Evolutionary conservation across 1,140 invertebrate species (phyloP), one percentile per base, ranked within the genome.

Genomic region (Leptonema lineaticorne): DNA sequence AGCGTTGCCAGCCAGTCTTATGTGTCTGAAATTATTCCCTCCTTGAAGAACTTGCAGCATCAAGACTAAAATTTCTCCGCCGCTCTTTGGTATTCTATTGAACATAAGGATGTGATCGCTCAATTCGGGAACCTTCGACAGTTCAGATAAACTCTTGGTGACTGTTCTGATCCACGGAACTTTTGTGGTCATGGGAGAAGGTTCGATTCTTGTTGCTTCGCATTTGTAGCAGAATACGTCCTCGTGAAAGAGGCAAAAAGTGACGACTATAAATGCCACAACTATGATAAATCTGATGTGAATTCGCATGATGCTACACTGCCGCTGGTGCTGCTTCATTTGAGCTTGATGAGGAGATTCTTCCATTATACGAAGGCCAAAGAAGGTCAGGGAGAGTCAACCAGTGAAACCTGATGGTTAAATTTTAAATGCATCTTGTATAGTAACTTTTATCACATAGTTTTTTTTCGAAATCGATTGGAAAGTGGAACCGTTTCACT

Each of bases 11-110:
- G 78, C 81, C 41, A 88, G 75, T 63, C 86, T 75, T 53, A 87
- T 79, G 73, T 90, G 87, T 60, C 82, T 83, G 73, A 88, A 90
- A 63, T 81, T 82, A 62, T 74, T 76, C 8, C 22, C 11, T 14
- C 84, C 83, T 68, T 88, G 84, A 22, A 90, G 76, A 75, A 83
- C 84, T 69, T 88, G 84, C 6, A 90, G 73, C 4, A 90, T 76
- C n/a, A 88, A 74, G 2, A 88, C 83, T n/a, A 90, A 74, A 68
- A 88, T 79, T 72, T 89, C 87, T n/a, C 84, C 83, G 4, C 88
- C 89, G 26, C 86, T 82, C 63, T 85, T 85, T 1, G 88, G 87
- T 48, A 89, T 81, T 33, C 85, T 78, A 67, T 89, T 90, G 69
- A 89, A 82, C 78, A 90, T 86, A 5, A 90, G 68, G 7, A 86